Percentiles rank a stretch among this genome's conserved stretches.
phyloP scores from a whole-genome alignment of 2,113 vertebrate genomes.

The Recurvirostra avosetta region DNA sequence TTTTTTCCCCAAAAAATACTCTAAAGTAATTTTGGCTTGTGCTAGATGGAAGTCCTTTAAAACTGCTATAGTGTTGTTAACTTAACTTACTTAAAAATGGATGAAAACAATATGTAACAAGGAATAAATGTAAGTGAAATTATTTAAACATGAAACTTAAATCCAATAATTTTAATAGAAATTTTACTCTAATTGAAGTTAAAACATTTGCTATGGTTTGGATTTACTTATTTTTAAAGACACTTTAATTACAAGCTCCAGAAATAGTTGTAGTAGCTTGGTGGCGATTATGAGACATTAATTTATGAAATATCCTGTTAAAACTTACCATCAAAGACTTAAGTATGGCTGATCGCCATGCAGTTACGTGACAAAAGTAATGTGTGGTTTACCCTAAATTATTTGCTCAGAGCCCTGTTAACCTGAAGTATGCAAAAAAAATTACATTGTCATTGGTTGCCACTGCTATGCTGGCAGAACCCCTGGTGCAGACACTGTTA shows the following conservation, averaged over 20 bases:
- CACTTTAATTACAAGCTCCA: neutral
- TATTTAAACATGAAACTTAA: neutral
- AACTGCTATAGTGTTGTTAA: neutral
- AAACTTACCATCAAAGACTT: neutral
- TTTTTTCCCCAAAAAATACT: rapidly evolving
- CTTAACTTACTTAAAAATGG: neutral
- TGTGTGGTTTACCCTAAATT: neutral
- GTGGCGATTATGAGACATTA: neutral
- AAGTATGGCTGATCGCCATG: neutral
- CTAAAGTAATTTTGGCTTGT: neutral
- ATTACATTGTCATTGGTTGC: neutral
- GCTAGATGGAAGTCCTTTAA: neutral
- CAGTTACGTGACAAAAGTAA: neutral
- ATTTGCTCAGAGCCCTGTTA: neutral
- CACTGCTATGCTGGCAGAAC: neutral
- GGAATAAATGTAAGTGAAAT: neutral
- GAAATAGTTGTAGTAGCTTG: neutral
- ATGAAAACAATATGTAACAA: neutral
- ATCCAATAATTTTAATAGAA: neutral
- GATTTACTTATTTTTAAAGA: neutral
- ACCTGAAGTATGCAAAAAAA: neutral
- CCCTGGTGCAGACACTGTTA: neutral
- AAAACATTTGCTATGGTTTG: neutral
- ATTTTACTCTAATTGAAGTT: neutral
- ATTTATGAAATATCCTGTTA: neutral